Evolutionary conservation across 2,113 vertebrate genomes (phyloP).

Genomic region (Corythaeola cristata): DNA sequence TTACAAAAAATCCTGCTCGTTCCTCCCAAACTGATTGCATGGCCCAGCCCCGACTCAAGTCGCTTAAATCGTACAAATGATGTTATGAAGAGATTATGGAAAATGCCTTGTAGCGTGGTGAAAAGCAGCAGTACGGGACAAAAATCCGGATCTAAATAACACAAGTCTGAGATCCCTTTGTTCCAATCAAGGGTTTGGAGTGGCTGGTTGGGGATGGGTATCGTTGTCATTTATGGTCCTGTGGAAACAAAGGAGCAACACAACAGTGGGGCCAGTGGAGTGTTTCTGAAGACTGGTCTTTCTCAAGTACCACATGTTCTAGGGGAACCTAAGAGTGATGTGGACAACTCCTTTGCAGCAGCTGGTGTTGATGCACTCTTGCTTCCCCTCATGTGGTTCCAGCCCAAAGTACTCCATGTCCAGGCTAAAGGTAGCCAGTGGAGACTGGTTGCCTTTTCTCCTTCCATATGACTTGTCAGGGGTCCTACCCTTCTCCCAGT

Average conservation of each 20-base stretch:
- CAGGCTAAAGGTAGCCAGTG: neutral
- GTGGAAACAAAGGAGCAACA: neutral
- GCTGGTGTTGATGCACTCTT: neutral
- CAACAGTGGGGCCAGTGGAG: neutral
- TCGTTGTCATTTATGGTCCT: neutral
- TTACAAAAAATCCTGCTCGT: neutral
- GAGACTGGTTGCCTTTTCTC: neutral
- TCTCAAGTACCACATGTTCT: neutral
- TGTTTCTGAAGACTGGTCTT: neutral
- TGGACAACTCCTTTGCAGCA: neutral
- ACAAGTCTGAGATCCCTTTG: neutral
- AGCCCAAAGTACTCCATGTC: neutral
- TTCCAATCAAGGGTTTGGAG: neutral
- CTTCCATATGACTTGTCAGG: neutral
- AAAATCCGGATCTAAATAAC: neutral
- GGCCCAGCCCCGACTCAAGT: neutral
- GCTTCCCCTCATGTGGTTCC: neutral
- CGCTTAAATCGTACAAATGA: neutral
- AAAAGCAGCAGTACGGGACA: neutral
- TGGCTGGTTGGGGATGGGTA: neutral
- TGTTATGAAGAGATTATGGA: neutral
- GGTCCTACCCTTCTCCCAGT: neutral
- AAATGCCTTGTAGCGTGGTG: accelerated
- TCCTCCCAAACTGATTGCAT: neutral
- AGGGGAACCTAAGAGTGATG: neutral